Evolutionary conservation across 2,888 invertebrate genomes (phyloP), one percentile per base, ranked within the genome.

Genomic region (Dasypolia templi): DNA sequence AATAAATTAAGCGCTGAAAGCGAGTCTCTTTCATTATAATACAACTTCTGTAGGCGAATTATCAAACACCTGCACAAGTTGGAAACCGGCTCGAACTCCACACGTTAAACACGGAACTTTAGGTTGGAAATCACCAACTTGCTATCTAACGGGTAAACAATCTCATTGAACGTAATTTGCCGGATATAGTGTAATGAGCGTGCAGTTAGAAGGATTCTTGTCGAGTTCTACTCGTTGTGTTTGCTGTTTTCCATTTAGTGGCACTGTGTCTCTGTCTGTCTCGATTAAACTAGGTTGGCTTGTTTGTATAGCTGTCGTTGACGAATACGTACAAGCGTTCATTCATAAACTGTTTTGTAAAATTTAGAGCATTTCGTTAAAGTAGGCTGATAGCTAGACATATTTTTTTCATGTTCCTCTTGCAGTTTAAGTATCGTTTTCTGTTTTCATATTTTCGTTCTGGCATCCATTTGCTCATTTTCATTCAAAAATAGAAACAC

Each of bases 131-230:
- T 90, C 90, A 88, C 88, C 87, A 90, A 89, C 87, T 91, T 78
- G 71, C 86, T 87, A 87, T 89, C 88, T 84, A 91, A 91, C 90
- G 89, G 82, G 87, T 89, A 91, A 92, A 93, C 92, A 93, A 92
- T 90, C 86, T 88, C 88, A 90, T 83, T 82, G 82, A 90, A 90
- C 83, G 85, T 87, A 90, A 91, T 90, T 89, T 85, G 82, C 81
- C 82, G 76, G 84, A 86, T 86, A 88, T 87, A 79, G 84, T 65
- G 78, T 84, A 87, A 86, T 79, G 77, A 79, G 70, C 63, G 68
- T 17, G 76, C 68, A 82, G 79, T 84, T 82, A 67, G 55, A 46
- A 53, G 82, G 83, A 79, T 84, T 87, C 78, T 80, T 72, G 84
- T 19, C 19, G 63, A 73, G 62, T 71, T 66, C 61, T 56, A 56